Base-by-base conservation (phyloP, 2,888 invertebrate genomes). In the Scaptomyza caliginosa region DNA sequence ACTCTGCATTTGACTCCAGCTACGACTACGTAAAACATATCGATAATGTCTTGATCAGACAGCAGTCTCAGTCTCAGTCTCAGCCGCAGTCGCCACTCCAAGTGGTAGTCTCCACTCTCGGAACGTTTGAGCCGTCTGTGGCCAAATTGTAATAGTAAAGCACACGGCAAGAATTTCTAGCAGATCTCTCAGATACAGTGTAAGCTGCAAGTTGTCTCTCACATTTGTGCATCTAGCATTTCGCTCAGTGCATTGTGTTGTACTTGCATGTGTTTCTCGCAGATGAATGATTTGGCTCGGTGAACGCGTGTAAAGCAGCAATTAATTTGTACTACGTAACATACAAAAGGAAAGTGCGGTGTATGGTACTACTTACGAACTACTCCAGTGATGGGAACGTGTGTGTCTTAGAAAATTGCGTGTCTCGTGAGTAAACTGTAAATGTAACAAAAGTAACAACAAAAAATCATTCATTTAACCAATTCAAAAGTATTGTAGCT, bases 231-330 rank as follows among this genome's bases (percentile, higher is more conserved):
- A n/a, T 30, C 26, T 0, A 23, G 6, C 21, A 28, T 77, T 81
- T 74, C 43, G 43, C 30, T 11, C 60, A 65, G 78, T 86, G 78
- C 24, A 66, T 21, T 42, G 30, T 43, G 36, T 62, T 77, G 80
- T 71, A 71, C 86, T 83, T 86, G 84, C 81, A 81, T 88, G 86
- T 89, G 86, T 82, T 76, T 62, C 58, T 56, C 50, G 45, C 81
- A 86, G 86, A 86, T 87, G 88, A 79, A 87, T 82, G 83, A 83
- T 83, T 83, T 85, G 71, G 74, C 63, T 39, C 16, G 77, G 76
- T 74, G 72, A 83, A 88, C 90, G 90, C 90, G 90, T 90, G 90
- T 90, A 90, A 89, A 87, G 85, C 82, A 77, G 90, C 90, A 90
- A 90, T 90, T 90, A 90, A 90, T 90, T 90, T 90, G 87, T 89